These are phyloP conservation scores for Lampris megalopsis DNA, from an alignment of 2,113 vertebrate species.

Conservation along the genomic window DNA sequence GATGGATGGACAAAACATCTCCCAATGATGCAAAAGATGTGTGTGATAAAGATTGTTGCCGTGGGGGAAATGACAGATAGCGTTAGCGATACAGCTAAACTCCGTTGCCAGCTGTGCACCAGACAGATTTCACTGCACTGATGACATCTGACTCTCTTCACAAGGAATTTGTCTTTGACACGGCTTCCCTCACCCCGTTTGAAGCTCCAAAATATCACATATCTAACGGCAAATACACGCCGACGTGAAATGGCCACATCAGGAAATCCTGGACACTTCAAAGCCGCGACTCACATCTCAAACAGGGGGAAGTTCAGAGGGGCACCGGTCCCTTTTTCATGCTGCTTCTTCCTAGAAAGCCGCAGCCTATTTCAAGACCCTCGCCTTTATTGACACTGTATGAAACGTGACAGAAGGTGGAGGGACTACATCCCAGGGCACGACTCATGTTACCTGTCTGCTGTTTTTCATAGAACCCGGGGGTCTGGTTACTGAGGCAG, in stretches of 20 bases:
- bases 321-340: constrained; percentile 16
- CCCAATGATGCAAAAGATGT: not conserved
- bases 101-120: not conserved
- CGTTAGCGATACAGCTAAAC: not conserved
- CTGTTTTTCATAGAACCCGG: constrained; percentile 41
- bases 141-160: not conserved
- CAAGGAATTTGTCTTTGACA: not conserved
- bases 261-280: constrained; percentile 31
- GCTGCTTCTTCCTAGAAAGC: constrained; percentile 50
- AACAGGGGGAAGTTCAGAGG: constrained; percentile 11
- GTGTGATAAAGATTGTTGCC: not conserved
- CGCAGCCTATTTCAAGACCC: constrained; percentile 37
- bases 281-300: constrained; percentile 33
- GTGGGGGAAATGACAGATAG: not conserved
- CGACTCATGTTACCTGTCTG: constrained; percentile 52
- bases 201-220: not conserved
- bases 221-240: constrained; percentile 2
- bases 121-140: not conserved
- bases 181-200: not conserved
- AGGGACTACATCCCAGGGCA: constrained; percentile 33
- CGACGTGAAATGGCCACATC: not conserved
- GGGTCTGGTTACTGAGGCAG: constrained; percentile 49
- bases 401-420: constrained; percentile 34
- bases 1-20: too few species aligned
- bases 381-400: constrained; percentile 46